Conservation (phyloP, 1,140 invertebrate genomes). For the Stenopsyche tienmushanensis region DNA sequence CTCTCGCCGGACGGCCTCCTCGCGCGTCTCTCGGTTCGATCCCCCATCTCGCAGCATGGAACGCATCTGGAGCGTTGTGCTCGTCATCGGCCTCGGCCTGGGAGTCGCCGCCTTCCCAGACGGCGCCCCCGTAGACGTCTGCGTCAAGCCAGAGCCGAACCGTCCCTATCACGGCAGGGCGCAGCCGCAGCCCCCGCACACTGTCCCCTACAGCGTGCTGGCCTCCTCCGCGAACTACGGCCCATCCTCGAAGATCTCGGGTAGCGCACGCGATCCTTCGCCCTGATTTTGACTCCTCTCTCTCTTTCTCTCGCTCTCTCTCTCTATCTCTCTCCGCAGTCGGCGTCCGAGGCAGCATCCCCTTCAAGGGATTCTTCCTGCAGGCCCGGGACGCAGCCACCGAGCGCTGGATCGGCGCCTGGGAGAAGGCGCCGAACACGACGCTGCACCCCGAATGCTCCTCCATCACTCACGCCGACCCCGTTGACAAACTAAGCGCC, state of each 20-base stretch:
- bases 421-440: conserved; percentile 68
- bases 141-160: conserved; percentile 70
- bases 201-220: conserved; percentile 65
- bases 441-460: conserved; percentile 74
- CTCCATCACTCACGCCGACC: conserved; percentile 76
- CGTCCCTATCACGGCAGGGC: conserved; percentile 73
- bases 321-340: conserved; percentile 50
- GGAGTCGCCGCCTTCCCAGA: too few relatives aligned
- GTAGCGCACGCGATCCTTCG: too few relatives aligned
- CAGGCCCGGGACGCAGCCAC: conserved; percentile 71
- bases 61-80: too few relatives aligned
- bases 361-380: conserved; percentile 78
- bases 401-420: conserved; percentile 71
- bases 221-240: conserved; percentile 63
- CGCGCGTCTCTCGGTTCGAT: too few relatives aligned
- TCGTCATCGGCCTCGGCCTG: too few relatives aligned
- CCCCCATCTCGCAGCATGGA: too few relatives aligned
- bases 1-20: too few relatives aligned
- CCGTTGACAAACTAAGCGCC: conserved; percentile 70
- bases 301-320: not conserved
- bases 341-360: conserved; percentile 58
- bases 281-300: not conserved
- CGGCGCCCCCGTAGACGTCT: conserved; percentile 74
- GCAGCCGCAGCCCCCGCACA: conserved; percentile 60
- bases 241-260: conserved; percentile 66